phyloP scores from a whole-genome alignment of 92 coral and sea anemone species.

The Porites rus region DNA sequence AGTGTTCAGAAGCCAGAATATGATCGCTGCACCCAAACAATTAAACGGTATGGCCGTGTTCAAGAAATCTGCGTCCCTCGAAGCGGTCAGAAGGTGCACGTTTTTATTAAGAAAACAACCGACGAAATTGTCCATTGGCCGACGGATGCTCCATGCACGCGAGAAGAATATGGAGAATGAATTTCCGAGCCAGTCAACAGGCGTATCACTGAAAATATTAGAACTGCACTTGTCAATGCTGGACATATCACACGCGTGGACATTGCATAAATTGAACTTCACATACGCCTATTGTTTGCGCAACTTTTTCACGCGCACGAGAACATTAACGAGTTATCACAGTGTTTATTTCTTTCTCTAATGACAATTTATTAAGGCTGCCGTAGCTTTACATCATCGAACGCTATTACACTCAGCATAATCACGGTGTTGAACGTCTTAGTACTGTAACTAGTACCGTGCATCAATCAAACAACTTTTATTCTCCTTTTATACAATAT shows the following conservation, averaged over 20 bases:
- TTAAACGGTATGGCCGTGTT: background rate
- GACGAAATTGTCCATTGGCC: constrained; percentile 1
- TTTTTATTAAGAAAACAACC: background rate
- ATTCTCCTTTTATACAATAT: too few species aligned
- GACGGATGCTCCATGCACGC: background rate
- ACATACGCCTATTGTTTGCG: too few species aligned
- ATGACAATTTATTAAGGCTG: too few species aligned
- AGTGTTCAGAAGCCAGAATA: too few species aligned
- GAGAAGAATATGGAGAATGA: background rate
- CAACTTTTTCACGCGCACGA: background rate
- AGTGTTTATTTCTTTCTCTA: too few species aligned
- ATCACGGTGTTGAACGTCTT: too few species aligned
- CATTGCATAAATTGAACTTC: background rate
- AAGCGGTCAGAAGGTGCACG: background rate
- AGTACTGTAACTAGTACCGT: too few species aligned
- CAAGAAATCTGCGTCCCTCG: background rate
- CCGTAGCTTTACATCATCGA: too few species aligned
- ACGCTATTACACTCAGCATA: too few species aligned
- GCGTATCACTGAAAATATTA: background rate
- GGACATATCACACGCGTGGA: background rate
- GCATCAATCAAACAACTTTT: too few species aligned
- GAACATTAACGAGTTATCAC: background rate
- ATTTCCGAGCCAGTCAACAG: background rate
- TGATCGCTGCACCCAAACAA: background rate
- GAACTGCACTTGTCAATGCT: background rate